phyloP scores from a whole-genome alignment of 2,797 vertebrate species.

The Girardinus metallicus region DNA sequence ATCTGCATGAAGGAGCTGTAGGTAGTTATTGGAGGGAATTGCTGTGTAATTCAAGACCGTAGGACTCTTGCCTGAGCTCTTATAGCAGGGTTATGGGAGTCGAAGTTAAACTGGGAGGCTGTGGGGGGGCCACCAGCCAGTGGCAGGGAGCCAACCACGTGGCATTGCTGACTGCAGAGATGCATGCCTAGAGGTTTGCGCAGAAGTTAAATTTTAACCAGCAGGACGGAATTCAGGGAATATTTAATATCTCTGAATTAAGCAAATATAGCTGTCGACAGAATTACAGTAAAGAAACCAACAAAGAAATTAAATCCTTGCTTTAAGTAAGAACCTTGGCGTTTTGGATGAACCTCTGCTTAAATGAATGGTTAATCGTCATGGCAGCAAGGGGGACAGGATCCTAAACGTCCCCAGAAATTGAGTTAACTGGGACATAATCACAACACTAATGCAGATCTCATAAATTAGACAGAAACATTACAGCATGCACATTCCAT shows the following conservation, averaged over 20 bases:
- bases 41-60: conserved; percentile 60
- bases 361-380: not conserved
- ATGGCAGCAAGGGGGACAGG: not conserved
- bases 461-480: not conserved
- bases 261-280: conserved; percentile 28
- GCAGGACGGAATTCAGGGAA: conserved; percentile 41
- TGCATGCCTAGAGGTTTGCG: conserved; percentile 41
- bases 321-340: too few species aligned
- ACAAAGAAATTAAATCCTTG: not conserved
- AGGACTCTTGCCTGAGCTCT: conserved; percentile 44
- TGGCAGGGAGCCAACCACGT: conserved; percentile 60
- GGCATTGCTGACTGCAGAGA: conserved; percentile 67
- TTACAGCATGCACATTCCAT: not conserved
- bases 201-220: conserved; percentile 43
- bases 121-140: conserved; percentile 18
- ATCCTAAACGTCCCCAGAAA: not conserved
- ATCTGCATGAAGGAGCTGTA: conserved; percentile 35
- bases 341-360: not conserved
- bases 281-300: conserved; percentile 2
- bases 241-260: conserved; percentile 45
- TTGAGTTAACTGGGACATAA: not conserved
- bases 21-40: conserved; percentile 48
- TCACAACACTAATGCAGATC: not conserved
- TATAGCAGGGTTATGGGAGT: conserved; percentile 56
- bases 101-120: conserved; percentile 37